A percentile compares a stretch with the other conserved stretches of the same genome.
Conservation (phyloP, 2,797 vertebrate species). For the Hirundo rustica region DNA sequence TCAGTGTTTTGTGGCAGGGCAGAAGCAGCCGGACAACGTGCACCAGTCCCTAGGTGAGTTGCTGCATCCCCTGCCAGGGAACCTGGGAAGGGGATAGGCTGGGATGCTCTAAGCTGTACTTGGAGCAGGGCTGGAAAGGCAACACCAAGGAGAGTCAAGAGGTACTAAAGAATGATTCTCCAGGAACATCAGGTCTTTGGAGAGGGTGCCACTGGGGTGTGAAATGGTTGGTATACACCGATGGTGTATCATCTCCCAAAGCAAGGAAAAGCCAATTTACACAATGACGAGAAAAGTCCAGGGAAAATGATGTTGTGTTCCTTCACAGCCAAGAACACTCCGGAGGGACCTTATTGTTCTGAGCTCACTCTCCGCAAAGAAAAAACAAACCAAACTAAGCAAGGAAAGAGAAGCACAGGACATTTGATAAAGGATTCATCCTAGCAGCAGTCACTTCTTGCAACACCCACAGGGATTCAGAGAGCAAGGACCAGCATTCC, state of each 20-base stretch:
- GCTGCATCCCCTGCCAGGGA: neutral
- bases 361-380: rapidly evolving
- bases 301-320: rapidly evolving
- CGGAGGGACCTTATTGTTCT: rapidly evolving
- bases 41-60: neutral
- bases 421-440: neutral
- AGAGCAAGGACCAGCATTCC: neutral
- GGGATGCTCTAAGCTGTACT: neutral
- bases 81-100: neutral
- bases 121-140: neutral
- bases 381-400: neutral
- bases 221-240: neutral
- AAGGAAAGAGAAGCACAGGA: neutral
- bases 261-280: neutral
- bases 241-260: neutral
- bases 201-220: neutral
- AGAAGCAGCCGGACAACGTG: rapidly evolving
- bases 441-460: neutral
- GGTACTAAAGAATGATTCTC: neutral
- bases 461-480: neutral
- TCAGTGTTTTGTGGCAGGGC: neutral
- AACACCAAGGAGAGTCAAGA: neutral
- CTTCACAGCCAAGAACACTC: neutral
- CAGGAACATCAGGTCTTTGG: neutral
- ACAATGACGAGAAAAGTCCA: neutral